Evolutionary conservation across 1,140 invertebrate species (phyloP), one percentile per base, ranked within the genome.

Genomic region (Oedothorax gibbosus): DNA sequence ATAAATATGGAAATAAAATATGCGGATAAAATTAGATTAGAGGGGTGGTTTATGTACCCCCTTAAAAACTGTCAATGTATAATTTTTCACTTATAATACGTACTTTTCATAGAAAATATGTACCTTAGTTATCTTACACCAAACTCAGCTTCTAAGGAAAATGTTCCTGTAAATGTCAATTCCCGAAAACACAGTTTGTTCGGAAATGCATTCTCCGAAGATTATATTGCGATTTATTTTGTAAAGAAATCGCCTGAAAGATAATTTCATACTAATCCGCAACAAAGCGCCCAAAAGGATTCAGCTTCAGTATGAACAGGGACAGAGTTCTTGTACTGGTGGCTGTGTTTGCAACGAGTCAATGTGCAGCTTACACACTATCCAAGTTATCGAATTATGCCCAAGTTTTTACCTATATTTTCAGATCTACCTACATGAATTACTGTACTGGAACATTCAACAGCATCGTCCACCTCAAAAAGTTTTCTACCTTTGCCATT

Each of bases 291-390:
- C 60, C 5, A 62, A 62, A 12, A 62, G 60, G 7, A 18, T 14
- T 60, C 35, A 35, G 35, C 35, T n/a, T 18, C 15, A 57, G 12
- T 10, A 81, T 81, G 78, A 81, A 81, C 51, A 81, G 78, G 51
- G 78, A 81, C 57, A 53, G 80, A 21, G 20, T 82, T 49, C 53
- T 82, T 62, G 56, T 82, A 64, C 54, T 82, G 49, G 80, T 73
- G 12, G 80, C 57, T 21, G 80, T 82, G 6, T 82, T 82, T 53
- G 80, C 69, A 50, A 62, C 80, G 54, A 82, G 80, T 73, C 80
- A 82, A 8, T 82, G 80, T 64, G 80, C 80, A 64, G 49, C 54
- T 60, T 82, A 82, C 51, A 64, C 35, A 53, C 10, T 53, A 53
- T 71, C 80, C 20, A 82, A 82, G 60, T 60, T 72, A 14, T 18